Conservation (phyloP, 1,140 invertebrate species). For the Trichonephila clavipes region DNA sequence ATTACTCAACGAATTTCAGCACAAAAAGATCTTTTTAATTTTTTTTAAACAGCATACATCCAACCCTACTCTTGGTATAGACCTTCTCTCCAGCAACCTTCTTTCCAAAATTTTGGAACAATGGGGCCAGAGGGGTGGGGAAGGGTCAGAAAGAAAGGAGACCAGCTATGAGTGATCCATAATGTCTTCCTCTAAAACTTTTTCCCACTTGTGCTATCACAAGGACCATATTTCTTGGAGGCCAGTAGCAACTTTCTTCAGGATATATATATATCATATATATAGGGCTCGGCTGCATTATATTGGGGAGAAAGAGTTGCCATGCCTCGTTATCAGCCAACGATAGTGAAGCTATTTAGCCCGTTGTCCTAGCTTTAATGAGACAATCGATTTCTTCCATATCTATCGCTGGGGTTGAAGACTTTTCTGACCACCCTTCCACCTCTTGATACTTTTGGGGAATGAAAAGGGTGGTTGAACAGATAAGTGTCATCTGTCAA, state of each 20-base stretch:
- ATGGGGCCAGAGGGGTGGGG: not conserved
- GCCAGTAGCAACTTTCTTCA: conserved; percentile 45
- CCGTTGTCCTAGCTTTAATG: conserved; percentile 67
- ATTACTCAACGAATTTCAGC: not conserved
- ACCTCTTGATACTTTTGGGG: conserved; percentile 30
- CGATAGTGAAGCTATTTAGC: conserved; percentile 69
- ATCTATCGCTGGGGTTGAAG: conserved; percentile 38
- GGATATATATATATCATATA: conserved; percentile 36
- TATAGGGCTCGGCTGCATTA: not conserved
- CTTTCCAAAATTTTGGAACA: not conserved
- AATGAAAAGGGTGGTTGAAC: not conserved
- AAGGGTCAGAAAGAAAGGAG: not conserved
- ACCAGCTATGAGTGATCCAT: conserved; percentile 53
- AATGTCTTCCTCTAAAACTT: conserved; percentile 21
- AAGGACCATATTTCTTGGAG: conserved; percentile 36
- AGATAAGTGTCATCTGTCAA: conserved; percentile 73
- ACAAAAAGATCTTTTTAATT: not conserved
- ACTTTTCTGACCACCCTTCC: conserved; percentile 38
- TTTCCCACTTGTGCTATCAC: conserved; percentile 57
- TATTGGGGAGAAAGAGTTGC: not conserved
- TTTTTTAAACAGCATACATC: not conserved
- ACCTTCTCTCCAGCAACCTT: not conserved
- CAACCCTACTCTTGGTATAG: not conserved
- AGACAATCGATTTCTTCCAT: conserved; percentile 68
- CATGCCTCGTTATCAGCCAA: conserved; percentile 45